Evolutionary conservation across 2,888 invertebrate genomes (phyloP), one percentile per base, ranked within the genome.

Genomic region (Ypsolopha sequella): DNA sequence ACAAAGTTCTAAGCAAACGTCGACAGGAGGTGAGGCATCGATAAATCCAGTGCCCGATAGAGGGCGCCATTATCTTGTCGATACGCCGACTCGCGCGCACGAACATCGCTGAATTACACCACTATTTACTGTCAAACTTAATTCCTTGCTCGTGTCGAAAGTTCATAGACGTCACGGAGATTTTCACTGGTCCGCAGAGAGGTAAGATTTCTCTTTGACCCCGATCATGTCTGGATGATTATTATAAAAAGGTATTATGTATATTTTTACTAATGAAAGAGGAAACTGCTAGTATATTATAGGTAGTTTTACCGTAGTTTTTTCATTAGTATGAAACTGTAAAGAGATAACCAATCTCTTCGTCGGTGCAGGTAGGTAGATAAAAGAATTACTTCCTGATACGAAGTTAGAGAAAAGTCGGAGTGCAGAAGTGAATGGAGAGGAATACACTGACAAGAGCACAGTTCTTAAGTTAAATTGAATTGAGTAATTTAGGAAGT

Each of bases 81-180:
- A 81, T 86, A 80, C 79, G 63, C 65, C 73, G 70, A 71, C 65
- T 77, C 77, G 79, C 74, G 84, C 72, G 77, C 86, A 85, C 86
- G 86, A 85, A 79, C 76, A 85, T 80, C 70, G 80, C 65, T 81
- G 80, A 80, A 76, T 81, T 84, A 82, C 80, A 73, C 76, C 80
- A 69, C 77, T 79, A 77, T 76, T 84, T 80, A 76, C 84, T 85
- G 85, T 85, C 86, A 81, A 79, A 70, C 73, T 78, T 85, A 84
- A 85, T 85, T 79, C 60, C 69, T 71, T 65, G 67, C 69, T 81
- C 82, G 80, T 80, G 80, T 81, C 81, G 74, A 76, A 73, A 77
- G 76, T 70, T 70, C 69, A 69, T 64, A 52, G 45, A 44, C 47
- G 45, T 51, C 47, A 35, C 41, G 41, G 45, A 49, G 41, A 48